These are phyloP conservation scores for Chaenogobius annularis DNA, from an alignment of 2,113 vertebrate genomes.

Conservation along the genomic window DNA sequence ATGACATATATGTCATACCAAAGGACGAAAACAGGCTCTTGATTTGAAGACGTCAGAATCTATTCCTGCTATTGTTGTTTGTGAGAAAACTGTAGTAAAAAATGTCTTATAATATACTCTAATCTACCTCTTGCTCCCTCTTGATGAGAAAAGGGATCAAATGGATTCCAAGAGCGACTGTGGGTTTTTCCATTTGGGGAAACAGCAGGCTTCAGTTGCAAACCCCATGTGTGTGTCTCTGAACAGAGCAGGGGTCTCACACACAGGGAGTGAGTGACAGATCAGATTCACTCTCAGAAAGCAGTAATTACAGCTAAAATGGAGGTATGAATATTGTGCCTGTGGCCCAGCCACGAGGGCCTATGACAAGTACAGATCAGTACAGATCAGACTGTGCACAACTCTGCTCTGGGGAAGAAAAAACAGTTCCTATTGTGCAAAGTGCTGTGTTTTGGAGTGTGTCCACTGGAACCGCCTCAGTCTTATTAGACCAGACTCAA, in stretches of 20 bases:
- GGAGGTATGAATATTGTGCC: conserved; percentile 45
- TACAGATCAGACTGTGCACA: conserved; percentile 38
- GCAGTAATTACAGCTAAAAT: conserved; percentile 49
- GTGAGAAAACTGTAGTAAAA: background rate
- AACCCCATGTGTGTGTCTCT: conserved; percentile 40
- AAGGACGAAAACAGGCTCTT: conserved; percentile 13
- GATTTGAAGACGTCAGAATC: conserved; percentile 24
- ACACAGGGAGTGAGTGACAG: conserved; percentile 29
- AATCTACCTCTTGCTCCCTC: conserved; percentile 25
- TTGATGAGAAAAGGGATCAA: conserved; percentile 37
- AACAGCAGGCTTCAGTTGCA: conserved; percentile 55
- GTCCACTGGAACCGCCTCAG: background rate
- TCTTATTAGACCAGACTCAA: conserved; percentile 4
- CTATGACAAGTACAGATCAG: conserved; percentile 40
- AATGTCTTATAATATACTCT: background rate
- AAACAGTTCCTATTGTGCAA: conserved; percentile 14
- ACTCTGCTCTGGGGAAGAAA: conserved; percentile 23
- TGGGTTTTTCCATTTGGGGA: conserved; percentile 47
- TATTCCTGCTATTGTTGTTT: background rate
- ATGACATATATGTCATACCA: conserved; percentile 42
- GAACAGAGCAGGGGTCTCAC: conserved; percentile 15
- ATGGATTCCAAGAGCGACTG: conserved; percentile 41
- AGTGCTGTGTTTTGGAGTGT: conserved; percentile 14
- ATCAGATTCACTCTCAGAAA: conserved; percentile 45
- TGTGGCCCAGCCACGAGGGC: conserved; percentile 26